These are phyloP conservation scores for Hydractinia echinata DNA, from an alignment of 30 jellyfish, hydroid and myxozoan species.

Conservation along the genomic window DNA sequence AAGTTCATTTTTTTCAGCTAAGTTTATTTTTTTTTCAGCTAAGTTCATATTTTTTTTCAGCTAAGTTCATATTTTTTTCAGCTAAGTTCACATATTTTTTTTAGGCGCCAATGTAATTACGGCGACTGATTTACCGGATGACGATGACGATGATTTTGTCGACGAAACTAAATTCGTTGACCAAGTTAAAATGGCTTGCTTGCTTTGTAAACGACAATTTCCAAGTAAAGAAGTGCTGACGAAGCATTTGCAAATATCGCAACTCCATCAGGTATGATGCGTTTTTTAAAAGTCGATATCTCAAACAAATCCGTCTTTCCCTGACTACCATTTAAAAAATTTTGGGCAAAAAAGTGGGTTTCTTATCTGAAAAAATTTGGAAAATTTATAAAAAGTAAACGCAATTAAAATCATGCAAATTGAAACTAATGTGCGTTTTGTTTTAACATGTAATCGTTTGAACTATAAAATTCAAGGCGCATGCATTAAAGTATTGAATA, in stretches of 20 bases:
- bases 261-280: conserved; percentile 70
- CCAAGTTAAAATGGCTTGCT: conserved; percentile 62
- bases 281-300: background rate
- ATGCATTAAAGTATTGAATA: too few species aligned
- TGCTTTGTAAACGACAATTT: conserved; percentile 80
- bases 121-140: conserved; percentile 75
- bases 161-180: conserved; percentile 50
- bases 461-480: too few species aligned
- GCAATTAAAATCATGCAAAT: too few species aligned
- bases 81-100: background rate
- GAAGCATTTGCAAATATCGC: conserved; percentile 83
- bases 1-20: too few species aligned
- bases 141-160: conserved; percentile 52
- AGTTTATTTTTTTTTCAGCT: too few species aligned
- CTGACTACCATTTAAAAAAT: background rate
- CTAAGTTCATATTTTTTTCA: too few species aligned
- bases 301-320: background rate
- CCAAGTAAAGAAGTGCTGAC: conserved; percentile 68
- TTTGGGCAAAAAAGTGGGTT: too few species aligned
- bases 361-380: too few species aligned
- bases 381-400: too few species aligned
- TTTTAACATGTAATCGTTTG: too few species aligned
- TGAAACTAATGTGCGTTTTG: too few species aligned
- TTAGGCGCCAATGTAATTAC: conserved; percentile 54
- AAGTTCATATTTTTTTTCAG: too few species aligned